Conservation (phyloP, 2,113 vertebrate genomes). For the Sula dactylatra region DNA sequence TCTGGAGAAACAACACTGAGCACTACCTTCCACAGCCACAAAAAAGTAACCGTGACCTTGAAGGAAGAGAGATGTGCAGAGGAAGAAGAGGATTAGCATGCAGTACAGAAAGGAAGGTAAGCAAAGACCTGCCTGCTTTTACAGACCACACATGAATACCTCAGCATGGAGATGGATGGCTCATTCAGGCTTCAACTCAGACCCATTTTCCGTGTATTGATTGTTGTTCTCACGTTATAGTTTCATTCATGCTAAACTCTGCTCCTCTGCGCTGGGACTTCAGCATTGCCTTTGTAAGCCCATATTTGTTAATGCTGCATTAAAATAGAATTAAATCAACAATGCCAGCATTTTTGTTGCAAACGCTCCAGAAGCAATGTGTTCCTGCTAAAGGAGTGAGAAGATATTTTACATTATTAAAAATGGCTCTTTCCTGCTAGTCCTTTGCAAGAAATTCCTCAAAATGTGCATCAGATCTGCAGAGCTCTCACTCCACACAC, state of each 20-base stretch:
- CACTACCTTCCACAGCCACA: neutral
- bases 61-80: neutral
- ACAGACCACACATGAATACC: neutral
- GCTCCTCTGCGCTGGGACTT: neutral
- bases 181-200: neutral
- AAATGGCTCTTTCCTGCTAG: neutral
- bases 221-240: neutral
- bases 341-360: neutral
- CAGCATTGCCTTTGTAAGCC: neutral
- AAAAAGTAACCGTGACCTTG: rapidly evolving
- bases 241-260: neutral
- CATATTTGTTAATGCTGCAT: rapidly evolving
- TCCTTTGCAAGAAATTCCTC: neutral
- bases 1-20: neutral
- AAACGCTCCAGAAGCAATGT: rapidly evolving
- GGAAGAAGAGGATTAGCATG: neutral
- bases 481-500: neutral
- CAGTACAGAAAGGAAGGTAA: neutral
- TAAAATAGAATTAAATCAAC: neutral
- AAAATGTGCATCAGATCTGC: neutral
- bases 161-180: neutral
- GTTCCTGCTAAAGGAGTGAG: neutral
- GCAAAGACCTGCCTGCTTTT: neutral
- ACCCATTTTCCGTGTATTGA: neutral
- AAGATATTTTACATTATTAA: neutral